Evolutionary conservation across 2,113 vertebrate genomes (phyloP).

Genomic region (Siniperca chuatsi): DNA sequence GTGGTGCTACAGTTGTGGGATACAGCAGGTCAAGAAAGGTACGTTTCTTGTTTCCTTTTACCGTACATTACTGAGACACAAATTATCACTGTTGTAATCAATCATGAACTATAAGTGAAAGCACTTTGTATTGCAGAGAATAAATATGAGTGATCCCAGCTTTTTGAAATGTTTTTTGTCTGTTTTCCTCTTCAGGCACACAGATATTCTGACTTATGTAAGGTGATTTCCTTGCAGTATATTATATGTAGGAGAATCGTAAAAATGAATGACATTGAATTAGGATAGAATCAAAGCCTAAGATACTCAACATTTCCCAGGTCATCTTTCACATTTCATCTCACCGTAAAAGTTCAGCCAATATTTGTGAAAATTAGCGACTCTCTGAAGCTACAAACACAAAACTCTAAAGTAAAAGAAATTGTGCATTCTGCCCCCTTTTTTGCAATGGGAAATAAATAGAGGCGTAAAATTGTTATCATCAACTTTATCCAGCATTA

Average conservation of each 20-base stretch:
- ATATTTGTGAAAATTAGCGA: background rate
- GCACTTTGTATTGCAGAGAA: background rate
- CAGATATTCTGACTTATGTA: too few species aligned
- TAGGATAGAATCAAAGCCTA: background rate
- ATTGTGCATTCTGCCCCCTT: too few species aligned
- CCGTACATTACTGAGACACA: background rate
- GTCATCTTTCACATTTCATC: background rate
- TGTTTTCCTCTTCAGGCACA: background rate
- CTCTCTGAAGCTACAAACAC: too few species aligned
- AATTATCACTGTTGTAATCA: background rate
- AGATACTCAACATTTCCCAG: background rate
- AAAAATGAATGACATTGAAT: background rate
- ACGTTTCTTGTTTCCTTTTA: conserved; percentile 19
- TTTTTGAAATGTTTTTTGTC: background rate
- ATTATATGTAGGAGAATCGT: background rate
- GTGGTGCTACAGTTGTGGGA: conserved; percentile 93
- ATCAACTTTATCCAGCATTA: background rate
- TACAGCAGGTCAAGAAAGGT: conserved; percentile 97
- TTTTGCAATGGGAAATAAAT: background rate
- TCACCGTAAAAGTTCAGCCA: background rate
- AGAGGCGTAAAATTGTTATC: background rate
- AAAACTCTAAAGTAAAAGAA: too few species aligned
- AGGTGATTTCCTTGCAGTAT: background rate
- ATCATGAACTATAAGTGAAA: background rate
- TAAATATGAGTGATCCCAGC: background rate